Base-by-base conservation (phyloP, 2,797 vertebrate genomes). In the Rhinella marina region DNA sequence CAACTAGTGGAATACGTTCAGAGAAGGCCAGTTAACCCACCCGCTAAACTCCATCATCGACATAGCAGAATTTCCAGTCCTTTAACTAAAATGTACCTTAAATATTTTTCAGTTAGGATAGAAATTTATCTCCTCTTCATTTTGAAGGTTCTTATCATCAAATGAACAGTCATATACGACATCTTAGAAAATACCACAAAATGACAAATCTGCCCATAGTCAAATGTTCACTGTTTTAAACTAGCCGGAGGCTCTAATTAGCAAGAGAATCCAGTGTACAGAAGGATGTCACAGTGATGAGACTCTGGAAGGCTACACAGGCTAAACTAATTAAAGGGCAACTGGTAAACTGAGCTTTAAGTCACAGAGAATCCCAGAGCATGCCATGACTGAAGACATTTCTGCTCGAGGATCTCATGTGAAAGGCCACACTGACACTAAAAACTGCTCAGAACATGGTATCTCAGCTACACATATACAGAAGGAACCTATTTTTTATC, bases 291-390 rank as follows among this genome's bases (percentile, higher is more conserved):
- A 86, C 80, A 79, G 79, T 13, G 84, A 89, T 76, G 88, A 70
- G 81, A 66, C 72, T 82, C 79, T 82, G 52, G 59, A 77, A 86
- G 70, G 17, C 79, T 89, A 86, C 41, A 25, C 68, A 82, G 88
- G 75, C 88, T 89, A 86, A 89, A 87, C 77, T 87, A 86, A 89
- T 89, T 87, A 89, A 80, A 89, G 85, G 75, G 85, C 81, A 82
- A 89, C 88, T 89, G 88, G 88, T 89, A 86, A 87, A 80, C 80
- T 48, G 85, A 87, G 88, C 84, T 86, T 50, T 73, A 70, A 89
- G 88, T 89, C 81, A 87, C 56, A 52, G 62, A 72, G 72, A 72
- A 89, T 89, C 77, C 54, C 81, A 79, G 85, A 50, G 84, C 72
- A 84, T 87, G 88, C 88, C 88, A 89, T 80, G 25, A 72, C 62